Evolutionary conservation across 2,797 vertebrate species (phyloP), one percentile per base, ranked within the genome.

Genomic region (Molossus alvarezi): DNA sequence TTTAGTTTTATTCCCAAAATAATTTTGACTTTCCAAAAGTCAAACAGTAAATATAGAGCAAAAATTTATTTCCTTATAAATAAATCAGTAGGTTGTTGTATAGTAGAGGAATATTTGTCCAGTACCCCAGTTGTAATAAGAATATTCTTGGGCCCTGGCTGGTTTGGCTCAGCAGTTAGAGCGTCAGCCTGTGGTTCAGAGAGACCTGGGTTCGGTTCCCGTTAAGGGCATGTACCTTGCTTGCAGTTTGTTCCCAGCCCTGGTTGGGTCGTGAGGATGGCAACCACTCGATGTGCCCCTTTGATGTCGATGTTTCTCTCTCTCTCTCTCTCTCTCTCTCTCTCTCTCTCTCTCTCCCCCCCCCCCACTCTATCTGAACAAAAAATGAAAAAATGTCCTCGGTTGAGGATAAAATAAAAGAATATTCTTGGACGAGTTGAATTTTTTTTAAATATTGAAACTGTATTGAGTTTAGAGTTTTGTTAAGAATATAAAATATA

Each of bases 51-150:
- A 90, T 62, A 33, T 6, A 25, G 14, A 73, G 29, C 14, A 55
- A 29, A 8, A 82, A 77, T 88, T 84, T 88, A 25, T 86, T 65
- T 79, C 80, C 53, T 55, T 87, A 81, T 69, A 58, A 45, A 57
- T 75, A 57, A 86, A 86, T 71, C 27, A 72, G 25, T 20, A 27
- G 21, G 12, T 75, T 76, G 17, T 18, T 87, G 1, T 62, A 10
- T 82, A 45, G 62, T 84, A 79, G 10, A 60, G 41, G 13, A 41
- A 13, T 76, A 79, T 83, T 60, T 80, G 25, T 93, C 62, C 48
- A 18, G 20, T 53, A 9, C 29, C 11, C n/a, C 14, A 53, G 41
- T 57, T 91, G 23, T 62, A 67, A 65, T 65, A 86, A 81, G 84
- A 60, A 91, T 86, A 87, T 33, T 55, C 18, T 23, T 88, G 14